Evolutionary conservation across 2,888 invertebrate genomes (phyloP).

Genomic region (Euplagia quadripunctaria): DNA sequence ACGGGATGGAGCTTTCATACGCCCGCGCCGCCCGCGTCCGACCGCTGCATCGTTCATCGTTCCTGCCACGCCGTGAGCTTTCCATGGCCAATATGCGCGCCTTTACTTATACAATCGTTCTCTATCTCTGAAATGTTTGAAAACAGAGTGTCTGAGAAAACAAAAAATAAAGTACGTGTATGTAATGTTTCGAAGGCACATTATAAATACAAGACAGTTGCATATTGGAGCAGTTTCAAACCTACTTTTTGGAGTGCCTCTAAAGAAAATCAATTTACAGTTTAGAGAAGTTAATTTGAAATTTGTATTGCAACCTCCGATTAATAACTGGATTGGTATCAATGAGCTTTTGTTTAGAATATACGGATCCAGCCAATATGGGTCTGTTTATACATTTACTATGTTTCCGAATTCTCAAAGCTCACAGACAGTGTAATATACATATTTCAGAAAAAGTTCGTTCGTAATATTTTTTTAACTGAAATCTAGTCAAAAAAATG

Average conservation of each 20-base stretch:
- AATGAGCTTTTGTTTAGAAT: not conserved
- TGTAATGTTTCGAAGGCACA: not conserved
- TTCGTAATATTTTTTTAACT: not conserved
- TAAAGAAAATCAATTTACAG: not conserved
- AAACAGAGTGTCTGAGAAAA: not conserved
- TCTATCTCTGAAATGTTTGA: conserved; percentile 4
- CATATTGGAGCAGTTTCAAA: not conserved
- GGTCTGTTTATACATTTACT: not conserved
- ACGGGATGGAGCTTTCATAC: conserved; percentile 81
- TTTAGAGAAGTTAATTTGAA: not conserved
- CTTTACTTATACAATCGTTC: conserved; percentile 36
- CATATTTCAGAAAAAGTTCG: too few species aligned
- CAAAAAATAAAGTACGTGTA: conserved; percentile 4
- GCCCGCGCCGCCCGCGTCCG: conserved; percentile 67
- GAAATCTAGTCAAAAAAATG: not conserved
- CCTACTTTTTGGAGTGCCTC: not conserved
- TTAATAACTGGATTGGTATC: not conserved
- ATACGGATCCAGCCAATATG: too few species aligned
- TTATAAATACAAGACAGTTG: not conserved
- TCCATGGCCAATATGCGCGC: conserved; percentile 25
- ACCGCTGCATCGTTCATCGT: conserved; percentile 49
- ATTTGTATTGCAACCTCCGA: not conserved
- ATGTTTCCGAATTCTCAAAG: not conserved
- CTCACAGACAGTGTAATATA: not conserved
- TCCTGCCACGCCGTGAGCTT: conserved; percentile 48